These are phyloP conservation scores for Notocelia uddmanniana DNA, from an alignment of 2,888 invertebrate genomes.

Conservation along the genomic window DNA sequence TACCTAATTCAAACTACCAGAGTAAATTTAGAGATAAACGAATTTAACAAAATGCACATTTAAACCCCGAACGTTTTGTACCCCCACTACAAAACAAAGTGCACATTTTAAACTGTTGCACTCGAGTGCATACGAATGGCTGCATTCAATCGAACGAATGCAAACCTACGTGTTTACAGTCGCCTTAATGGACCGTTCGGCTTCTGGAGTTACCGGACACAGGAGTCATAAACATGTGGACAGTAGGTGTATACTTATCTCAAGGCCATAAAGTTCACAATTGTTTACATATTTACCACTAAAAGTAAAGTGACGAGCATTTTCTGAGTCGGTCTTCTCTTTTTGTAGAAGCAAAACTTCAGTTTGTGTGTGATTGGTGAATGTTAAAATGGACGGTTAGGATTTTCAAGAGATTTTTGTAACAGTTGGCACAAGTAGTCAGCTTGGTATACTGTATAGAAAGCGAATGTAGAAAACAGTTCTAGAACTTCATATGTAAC, in stretches of 20 bases:
- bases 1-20: too few relatives aligned
- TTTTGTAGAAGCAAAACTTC: background rate
- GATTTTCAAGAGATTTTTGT: conserved; percentile 1
- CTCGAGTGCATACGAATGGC: conserved; percentile 50
- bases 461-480: too few relatives aligned
- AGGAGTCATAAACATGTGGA: conserved; percentile 4
- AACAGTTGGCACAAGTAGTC: too few relatives aligned
- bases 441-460: background rate
- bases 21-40: too few relatives aligned
- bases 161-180: conserved; percentile 46
- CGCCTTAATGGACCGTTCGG: conserved; percentile 39
- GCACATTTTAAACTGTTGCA: conserved; percentile 51
- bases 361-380: conserved; percentile 5
- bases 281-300: background rate
- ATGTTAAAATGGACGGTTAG: background rate
- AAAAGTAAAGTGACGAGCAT: background rate
- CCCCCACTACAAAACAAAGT: conserved; percentile 46
- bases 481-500: too few relatives aligned
- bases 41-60: conserved; percentile 8
- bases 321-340: background rate
- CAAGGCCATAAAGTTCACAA: background rate
- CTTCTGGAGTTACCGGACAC: conserved; percentile 6
- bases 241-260: background rate
- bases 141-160: conserved; percentile 45
- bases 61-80: conserved; percentile 9